phyloP scores from a whole-genome alignment of 1,140 invertebrate species.

The Drosophila athabasca region DNA sequence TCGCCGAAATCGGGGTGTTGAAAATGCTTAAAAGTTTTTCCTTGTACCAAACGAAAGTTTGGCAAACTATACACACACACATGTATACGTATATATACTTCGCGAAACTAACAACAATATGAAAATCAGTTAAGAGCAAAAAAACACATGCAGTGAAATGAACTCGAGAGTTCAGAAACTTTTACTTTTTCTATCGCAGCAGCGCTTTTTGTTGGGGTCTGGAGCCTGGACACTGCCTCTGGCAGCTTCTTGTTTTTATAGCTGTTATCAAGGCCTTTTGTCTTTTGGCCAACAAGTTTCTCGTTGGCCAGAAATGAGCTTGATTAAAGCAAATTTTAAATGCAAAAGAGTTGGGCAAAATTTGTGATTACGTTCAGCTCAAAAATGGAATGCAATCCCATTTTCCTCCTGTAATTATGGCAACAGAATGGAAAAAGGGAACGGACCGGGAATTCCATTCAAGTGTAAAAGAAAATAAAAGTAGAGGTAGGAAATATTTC shows the following conservation, averaged over 20 bases:
- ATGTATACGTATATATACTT: conserved; percentile 40
- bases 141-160: conserved; percentile 38
- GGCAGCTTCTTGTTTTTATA: conserved; percentile 36
- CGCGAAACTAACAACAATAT: conserved; percentile 58
- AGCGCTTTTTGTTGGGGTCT: background rate
- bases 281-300: conserved; percentile 39
- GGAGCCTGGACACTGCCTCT: background rate
- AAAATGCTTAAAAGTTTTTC: conserved; percentile 62
- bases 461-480: conserved; percentile 48
- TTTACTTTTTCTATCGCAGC: conserved; percentile 12
- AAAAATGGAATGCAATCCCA: conserved; percentile 39
- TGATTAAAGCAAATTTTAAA: conserved; percentile 62
- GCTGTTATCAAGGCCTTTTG: conserved; percentile 38
- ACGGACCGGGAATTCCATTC: conserved; percentile 19
- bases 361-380: conserved; percentile 32
- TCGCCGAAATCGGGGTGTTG: conserved; percentile 55
- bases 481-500: conserved; percentile 33
- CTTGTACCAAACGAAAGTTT: conserved; percentile 58
- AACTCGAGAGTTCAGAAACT: conserved; percentile 51
- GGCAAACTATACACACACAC: conserved; percentile 44
- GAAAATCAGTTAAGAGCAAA: conserved; percentile 48
- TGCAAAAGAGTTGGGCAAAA: conserved; percentile 54
- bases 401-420: conserved; percentile 44
- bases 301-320: conserved; percentile 27
- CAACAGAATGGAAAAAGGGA: background rate